phyloP scores from a whole-genome alignment of 1,140 invertebrate species.

The Calycopis cecrops region DNA sequence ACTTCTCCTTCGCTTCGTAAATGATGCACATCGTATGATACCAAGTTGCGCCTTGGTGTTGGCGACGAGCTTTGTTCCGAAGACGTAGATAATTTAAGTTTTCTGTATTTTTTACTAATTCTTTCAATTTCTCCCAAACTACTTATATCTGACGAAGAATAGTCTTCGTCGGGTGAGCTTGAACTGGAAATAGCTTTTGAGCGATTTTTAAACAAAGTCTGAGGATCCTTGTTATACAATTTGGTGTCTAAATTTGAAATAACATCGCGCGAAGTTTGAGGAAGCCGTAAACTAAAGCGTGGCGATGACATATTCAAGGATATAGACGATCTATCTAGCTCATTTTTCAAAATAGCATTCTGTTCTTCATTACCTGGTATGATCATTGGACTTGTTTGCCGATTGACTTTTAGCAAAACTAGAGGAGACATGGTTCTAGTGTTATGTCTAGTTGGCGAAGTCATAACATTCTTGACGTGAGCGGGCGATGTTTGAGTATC shows the following conservation, averaged over 20 bases:
- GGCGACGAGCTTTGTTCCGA: slow-evolving; percentile 48
- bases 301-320: slow-evolving; percentile 66
- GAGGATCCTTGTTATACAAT: slow-evolving; percentile 22
- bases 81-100: slow-evolving; percentile 34
- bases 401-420: slow-evolving; percentile 39
- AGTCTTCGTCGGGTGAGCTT: slow-evolving; percentile 43
- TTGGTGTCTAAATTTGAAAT: slow-evolving; percentile 38
- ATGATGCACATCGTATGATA: slow-evolving; percentile 38
- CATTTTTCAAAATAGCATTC: slow-evolving; percentile 27
- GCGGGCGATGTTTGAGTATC: slow-evolving; percentile 68
- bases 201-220: slow-evolving; percentile 15
- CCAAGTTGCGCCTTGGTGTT: slow-evolving; percentile 37
- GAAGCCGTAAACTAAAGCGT: slow-evolving; percentile 60
- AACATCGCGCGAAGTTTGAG: slow-evolving; percentile 45
- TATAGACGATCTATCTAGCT: slow-evolving; percentile 45
- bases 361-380: slow-evolving; percentile 32
- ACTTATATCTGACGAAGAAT: slow-evolving; percentile 58
- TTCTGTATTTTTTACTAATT: slow-evolving; percentile 37
- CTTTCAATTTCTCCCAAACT: slow-evolving; percentile 59
- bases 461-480: slow-evolving; percentile 61
- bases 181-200: slow-evolving; percentile 34
- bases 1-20: slow-evolving; percentile 59
- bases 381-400: slow-evolving; percentile 58
- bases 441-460: slow-evolving; percentile 60
- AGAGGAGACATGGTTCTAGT: slow-evolving; percentile 65